phyloP scores from a whole-genome alignment of 92 coral and sea anemone species.

The Siderastrea siderea region DNA sequence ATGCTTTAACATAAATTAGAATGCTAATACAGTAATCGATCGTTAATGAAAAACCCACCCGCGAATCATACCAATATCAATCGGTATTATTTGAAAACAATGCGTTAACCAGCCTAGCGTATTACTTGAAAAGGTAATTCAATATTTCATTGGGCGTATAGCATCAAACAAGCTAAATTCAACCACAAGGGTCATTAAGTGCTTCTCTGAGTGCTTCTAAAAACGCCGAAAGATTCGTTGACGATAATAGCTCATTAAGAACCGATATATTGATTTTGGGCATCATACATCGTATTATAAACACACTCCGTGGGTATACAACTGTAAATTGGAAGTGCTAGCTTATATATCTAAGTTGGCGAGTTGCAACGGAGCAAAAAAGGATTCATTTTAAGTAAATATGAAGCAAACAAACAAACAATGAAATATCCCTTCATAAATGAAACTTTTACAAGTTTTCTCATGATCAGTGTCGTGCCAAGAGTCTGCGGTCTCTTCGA shows the following conservation, averaged over 20 bases:
- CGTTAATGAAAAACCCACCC: background rate
- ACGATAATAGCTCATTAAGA: background rate
- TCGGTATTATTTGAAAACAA: background rate
- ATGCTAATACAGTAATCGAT: background rate
- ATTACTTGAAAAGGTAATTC: background rate
- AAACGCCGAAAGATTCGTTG: background rate
- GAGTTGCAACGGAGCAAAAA: background rate
- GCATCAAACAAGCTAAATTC: conserved; percentile 16
- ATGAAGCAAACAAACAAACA: background rate
- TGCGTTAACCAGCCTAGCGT: background rate
- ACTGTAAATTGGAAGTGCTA: background rate
- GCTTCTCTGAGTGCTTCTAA: conserved; percentile 11
- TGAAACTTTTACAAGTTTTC: background rate
- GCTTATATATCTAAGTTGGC: background rate
- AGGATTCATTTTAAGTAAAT: background rate
- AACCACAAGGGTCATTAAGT: conserved; percentile 7
- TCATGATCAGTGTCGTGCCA: background rate
- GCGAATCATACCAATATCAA: conserved; percentile 6
- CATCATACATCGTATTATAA: background rate
- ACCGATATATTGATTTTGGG: background rate
- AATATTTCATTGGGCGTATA: background rate
- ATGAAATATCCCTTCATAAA: background rate
- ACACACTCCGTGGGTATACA: background rate
- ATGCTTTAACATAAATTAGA: background rate
- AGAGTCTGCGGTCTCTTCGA: background rate